Evolutionary conservation across 2,113 vertebrate genomes (phyloP).

Genomic region (Panthera tigris): DNA sequence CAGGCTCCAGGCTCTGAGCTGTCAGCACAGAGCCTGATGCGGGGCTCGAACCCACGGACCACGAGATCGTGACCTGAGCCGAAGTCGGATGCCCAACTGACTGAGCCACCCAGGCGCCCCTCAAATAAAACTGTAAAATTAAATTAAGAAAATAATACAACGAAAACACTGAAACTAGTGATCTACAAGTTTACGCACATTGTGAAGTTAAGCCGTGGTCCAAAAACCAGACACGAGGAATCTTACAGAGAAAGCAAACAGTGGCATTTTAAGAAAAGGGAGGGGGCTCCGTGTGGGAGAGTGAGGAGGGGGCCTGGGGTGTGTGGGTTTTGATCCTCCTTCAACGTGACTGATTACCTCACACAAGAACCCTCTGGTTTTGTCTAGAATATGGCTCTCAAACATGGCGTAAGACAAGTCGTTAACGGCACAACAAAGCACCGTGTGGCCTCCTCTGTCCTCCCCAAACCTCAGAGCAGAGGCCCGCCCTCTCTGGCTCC

Average conservation of each 20-base stretch:
- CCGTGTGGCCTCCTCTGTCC: rapidly evolving
- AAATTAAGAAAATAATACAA: neutral
- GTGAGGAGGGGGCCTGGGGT: rapidly evolving
- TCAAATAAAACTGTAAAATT: neutral
- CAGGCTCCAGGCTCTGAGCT: too few relatives aligned
- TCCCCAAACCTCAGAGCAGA: neutral
- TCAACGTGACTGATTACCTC: rapidly evolving
- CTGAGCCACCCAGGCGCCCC: too few relatives aligned
- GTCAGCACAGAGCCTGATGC: too few relatives aligned
- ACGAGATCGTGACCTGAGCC: too few relatives aligned
- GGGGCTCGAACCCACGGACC: too few relatives aligned
- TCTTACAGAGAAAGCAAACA: neutral
- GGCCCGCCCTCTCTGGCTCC: neutral
- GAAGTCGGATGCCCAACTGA: too few relatives aligned
- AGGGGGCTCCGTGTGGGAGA: neutral
- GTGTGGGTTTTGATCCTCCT: neutral
- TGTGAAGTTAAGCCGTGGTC: neutral
- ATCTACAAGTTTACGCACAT: neutral
- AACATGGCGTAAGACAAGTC: rapidly evolving
- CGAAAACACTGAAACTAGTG: neutral
- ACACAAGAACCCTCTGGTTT: neutral
- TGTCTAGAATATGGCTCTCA: neutral
- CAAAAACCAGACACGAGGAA: neutral
- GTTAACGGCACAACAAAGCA: neutral
- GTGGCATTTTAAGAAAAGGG: neutral